A percentile compares a stretch with the other conserved stretches of the same genome.
phyloP scores from a whole-genome alignment of 1,140 invertebrate species.

The Drosophila funebris region DNA sequence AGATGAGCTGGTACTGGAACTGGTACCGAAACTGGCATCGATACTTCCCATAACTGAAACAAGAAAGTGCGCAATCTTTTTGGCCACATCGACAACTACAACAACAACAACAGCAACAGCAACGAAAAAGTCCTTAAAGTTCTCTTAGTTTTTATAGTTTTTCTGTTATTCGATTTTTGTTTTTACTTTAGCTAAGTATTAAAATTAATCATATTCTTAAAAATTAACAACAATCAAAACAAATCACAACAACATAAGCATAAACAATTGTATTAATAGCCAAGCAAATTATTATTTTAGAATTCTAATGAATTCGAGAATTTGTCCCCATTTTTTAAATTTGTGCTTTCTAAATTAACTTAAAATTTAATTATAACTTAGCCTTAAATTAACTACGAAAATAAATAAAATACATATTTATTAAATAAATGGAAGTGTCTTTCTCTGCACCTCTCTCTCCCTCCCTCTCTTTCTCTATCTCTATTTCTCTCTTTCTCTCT shows the following conservation, averaged over 20 bases:
- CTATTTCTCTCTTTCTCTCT: too few relatives aligned
- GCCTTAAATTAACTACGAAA: constrained; percentile 65
- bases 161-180: constrained; percentile 72
- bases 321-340: constrained; percentile 5
- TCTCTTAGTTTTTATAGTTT: constrained; percentile 58
- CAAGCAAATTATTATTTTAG: constrained; percentile 44
- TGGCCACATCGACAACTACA: constrained; percentile 4
- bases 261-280: constrained; percentile 59
- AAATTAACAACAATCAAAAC: constrained; percentile 5
- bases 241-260: background rate
- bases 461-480: too few relatives aligned
- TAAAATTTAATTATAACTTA: constrained; percentile 49
- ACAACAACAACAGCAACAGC: constrained; percentile 48
- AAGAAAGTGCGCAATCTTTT: constrained; percentile 43
- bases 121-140: constrained; percentile 69
- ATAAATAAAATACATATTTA: constrained; percentile 79
- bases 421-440: constrained; percentile 34
- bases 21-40: background rate
- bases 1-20: background rate
- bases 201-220: constrained; percentile 62
- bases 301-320: background rate
- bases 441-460: too few relatives aligned
- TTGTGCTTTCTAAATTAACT: constrained; percentile 62
- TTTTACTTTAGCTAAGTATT: constrained; percentile 77
- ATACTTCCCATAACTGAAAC: constrained; percentile 38